These are phyloP conservation scores for Balearica regulorum DNA, from an alignment of 2,797 vertebrate species.

Conservation along the genomic window DNA sequence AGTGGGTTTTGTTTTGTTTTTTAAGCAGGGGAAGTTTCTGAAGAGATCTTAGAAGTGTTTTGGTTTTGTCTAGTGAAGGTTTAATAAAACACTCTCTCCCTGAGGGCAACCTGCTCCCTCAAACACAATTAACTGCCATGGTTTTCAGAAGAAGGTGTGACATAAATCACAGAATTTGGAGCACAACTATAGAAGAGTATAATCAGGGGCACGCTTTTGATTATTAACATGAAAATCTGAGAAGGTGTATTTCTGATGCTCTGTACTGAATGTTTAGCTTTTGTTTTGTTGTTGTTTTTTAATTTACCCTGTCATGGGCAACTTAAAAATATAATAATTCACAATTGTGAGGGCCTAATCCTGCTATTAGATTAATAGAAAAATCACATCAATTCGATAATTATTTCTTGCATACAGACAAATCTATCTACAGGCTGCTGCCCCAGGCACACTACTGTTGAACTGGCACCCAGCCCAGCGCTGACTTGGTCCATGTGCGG, in stretches of 20 bases:
- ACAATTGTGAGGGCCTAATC: background rate
- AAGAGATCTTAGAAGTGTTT: background rate
- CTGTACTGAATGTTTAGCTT: background rate
- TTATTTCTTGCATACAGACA: background rate
- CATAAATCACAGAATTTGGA: background rate
- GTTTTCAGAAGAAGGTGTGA: background rate
- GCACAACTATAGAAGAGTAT: background rate
- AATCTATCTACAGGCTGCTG: background rate
- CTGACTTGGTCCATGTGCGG: background rate
- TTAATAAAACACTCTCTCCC: background rate
- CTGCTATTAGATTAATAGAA: background rate
- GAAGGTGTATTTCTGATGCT: background rate
- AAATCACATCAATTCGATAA: background rate
- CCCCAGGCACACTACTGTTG: background rate
- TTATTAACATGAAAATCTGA: background rate
- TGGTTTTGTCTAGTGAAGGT: background rate
- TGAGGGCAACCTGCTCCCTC: background rate
- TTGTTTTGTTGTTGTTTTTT: background rate
- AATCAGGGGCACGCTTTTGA: background rate
- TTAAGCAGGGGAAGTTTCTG: background rate
- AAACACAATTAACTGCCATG: background rate
- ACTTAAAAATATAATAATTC: background rate
- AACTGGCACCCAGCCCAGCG: background rate
- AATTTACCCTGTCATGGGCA: background rate
- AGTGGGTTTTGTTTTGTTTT: background rate